These are phyloP conservation scores for Orussus abietinus DNA, from an alignment of 1,140 invertebrate genomes.

Conservation along the genomic window DNA sequence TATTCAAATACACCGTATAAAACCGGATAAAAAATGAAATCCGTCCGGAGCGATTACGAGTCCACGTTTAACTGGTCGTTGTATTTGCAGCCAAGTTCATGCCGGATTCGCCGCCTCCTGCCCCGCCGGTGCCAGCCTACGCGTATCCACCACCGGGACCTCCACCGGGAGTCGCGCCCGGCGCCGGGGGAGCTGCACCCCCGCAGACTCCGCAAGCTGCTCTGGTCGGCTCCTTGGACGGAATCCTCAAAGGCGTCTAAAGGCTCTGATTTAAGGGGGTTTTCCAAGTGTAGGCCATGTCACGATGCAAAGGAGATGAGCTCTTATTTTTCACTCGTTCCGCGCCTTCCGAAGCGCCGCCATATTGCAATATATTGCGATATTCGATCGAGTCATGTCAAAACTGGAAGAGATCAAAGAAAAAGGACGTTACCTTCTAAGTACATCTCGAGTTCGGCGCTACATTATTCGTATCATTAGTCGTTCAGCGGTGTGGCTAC, in stretches of 20 bases:
- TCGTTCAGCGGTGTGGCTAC: no score
- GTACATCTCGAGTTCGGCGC: no score
- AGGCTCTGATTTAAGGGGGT: no score
- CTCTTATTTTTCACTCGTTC: no score
- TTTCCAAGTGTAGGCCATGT: no score
- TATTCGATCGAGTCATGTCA: no score
- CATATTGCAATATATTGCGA: no score
- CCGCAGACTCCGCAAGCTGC: conserved; percentile 22
- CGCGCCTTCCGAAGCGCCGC: no score
- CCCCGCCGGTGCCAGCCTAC: conserved; percentile 43
- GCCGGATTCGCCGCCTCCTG: conserved; percentile 48
- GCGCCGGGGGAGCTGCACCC: conserved; percentile 8
- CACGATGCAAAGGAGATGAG: no score
- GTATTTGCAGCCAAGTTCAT: conserved; percentile 55
- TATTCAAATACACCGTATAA: background rate
- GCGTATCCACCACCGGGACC: conserved; percentile 40
- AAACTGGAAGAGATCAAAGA: no score
- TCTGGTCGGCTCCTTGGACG: conserved; percentile 22
- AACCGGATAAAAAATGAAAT: conserved; percentile 11
- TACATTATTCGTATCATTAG: no score
- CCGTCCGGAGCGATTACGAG: conserved; percentile 20
- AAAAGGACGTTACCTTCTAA: no score
- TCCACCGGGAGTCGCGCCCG: conserved; percentile 17
- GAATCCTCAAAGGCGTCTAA: conserved; percentile 22
- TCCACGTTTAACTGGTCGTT: conserved; percentile 49